A percentile compares a stretch with the other conserved stretches of the same genome.
Evolutionary conservation across 2,113 vertebrate genomes (phyloP).

Genomic region (Leucoraja erinaceus): DNA sequence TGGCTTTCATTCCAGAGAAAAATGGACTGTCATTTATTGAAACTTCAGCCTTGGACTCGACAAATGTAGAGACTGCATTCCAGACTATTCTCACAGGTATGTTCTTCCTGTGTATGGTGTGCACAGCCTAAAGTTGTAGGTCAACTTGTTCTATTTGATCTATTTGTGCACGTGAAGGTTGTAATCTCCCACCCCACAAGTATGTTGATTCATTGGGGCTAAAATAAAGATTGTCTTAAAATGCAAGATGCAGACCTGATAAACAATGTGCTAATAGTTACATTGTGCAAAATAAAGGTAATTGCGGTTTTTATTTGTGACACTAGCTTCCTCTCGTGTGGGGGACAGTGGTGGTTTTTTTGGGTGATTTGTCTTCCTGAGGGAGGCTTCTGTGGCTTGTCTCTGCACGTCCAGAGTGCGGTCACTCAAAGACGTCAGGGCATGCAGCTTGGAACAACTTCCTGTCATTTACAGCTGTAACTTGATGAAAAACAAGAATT

Average conservation of each 20-base stretch:
- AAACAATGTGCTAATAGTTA: not conserved
- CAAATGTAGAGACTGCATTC: constrained; percentile 90
- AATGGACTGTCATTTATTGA: constrained; percentile 88
- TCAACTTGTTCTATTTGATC: too few relatives aligned
- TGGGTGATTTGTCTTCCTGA: too few relatives aligned
- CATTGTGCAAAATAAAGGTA: not conserved
- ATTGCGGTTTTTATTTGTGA: not conserved
- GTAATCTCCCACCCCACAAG: constrained; percentile 52
- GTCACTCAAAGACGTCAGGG: not conserved
- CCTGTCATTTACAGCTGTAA: not conserved
- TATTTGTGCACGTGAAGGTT: too few relatives aligned
- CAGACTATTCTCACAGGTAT: constrained; percentile 85
- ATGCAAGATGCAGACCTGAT: not conserved
- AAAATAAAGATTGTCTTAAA: too few relatives aligned
- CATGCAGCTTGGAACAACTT: not conserved
- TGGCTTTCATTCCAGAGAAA: constrained; percentile 63
- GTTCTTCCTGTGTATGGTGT: not conserved
- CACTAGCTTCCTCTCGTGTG: not conserved
- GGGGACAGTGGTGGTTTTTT: not conserved
- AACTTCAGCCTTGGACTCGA: constrained; percentile 88
- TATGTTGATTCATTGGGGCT: constrained; percentile 44
- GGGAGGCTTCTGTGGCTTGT: too few relatives aligned
- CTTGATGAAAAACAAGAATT: not conserved
- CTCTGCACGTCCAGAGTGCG: not conserved
- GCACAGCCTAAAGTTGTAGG: too few relatives aligned